Evolutionary conservation across 2,797 vertebrate species (phyloP).

Genomic region (Gymnothorax javanicus): DNA sequence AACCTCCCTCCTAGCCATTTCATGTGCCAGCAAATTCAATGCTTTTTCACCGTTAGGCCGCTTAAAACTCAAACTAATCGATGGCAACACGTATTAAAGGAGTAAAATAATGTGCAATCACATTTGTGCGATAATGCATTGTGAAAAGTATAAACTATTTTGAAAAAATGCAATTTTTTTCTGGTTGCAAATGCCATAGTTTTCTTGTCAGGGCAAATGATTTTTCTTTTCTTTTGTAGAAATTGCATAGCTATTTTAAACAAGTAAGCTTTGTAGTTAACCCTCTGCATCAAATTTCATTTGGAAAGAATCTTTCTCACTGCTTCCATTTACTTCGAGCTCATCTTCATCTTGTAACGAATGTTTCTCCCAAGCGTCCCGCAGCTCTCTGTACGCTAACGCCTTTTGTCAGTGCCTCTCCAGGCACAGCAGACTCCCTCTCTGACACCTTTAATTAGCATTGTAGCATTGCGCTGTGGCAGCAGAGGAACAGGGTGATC

Average conservation of each 20-base stretch:
- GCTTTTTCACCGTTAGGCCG: background rate
- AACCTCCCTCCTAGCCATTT: background rate
- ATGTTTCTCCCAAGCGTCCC: background rate
- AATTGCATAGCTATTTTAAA: background rate
- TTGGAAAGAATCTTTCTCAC: background rate
- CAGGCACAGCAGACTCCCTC: background rate
- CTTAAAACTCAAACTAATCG: background rate
- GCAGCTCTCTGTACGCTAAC: slow-evolving; percentile 8
- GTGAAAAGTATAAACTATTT: background rate
- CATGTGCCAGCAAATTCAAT: background rate
- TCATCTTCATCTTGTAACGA: background rate
- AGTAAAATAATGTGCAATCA: background rate
- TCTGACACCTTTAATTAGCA: slow-evolving; percentile 27
- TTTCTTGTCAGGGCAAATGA: background rate
- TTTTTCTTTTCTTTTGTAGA: background rate
- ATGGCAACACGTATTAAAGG: background rate
- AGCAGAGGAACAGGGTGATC: background rate
- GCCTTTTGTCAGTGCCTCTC: background rate
- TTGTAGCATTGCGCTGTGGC: background rate
- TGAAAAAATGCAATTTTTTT: background rate
- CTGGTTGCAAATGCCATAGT: background rate
- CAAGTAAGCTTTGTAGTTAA: no score
- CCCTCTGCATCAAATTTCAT: background rate
- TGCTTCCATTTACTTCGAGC: background rate
- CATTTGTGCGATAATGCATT: background rate